Evolutionary conservation across 2,888 invertebrate genomes (phyloP), one percentile per base, ranked within the genome.

Genomic region (Ferrisia virgata): DNA sequence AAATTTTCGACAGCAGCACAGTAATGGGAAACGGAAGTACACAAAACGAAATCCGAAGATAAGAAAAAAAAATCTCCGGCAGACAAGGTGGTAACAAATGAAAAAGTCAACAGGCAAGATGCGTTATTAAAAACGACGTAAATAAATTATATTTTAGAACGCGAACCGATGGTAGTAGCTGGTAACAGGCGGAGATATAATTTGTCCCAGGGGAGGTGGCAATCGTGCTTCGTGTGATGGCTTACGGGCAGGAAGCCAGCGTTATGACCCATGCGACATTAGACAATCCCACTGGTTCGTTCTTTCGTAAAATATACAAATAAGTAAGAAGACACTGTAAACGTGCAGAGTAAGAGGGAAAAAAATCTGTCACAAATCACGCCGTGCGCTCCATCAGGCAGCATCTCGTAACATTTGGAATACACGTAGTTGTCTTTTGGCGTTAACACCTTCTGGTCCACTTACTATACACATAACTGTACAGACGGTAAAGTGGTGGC

Each of bases 121-220:
- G 72, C 1, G 31, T 72, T 72, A 72, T 72, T 72, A 72, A 72
- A 72, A 72, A 72, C 72, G 72, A 72, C 72, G n/a, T 33, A 72
- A 72, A 72, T 72, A 33, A 72, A 72, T 72, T 72, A 72, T 36
- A 72, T 72, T 31, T 72, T 15, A n/a, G 33, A 72, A 18, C 15
- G 31, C 40, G 40, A 40, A 40, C 18, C 47, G 47, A 47, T 47
- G 47, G 13, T 53, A 53, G 15, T 4, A 8, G 72, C n/a, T 33
- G 72, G 72, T 79, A 79, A 81, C 81, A 53, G 81, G 81, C 81
- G 81, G 53, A 81, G 81, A 81, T 33, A 58, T 81, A 81, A 81
- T 81, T 81, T 81, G 81, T 81, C 81, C 81, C 64, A 9, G 39
- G 81, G 81, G 64, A 81, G 81, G 64, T 58, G 81, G 81, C 58